These are phyloP conservation scores for Prionailurus bengalensis DNA, from an alignment of 2,113 vertebrate genomes.

Conservation along the genomic window DNA sequence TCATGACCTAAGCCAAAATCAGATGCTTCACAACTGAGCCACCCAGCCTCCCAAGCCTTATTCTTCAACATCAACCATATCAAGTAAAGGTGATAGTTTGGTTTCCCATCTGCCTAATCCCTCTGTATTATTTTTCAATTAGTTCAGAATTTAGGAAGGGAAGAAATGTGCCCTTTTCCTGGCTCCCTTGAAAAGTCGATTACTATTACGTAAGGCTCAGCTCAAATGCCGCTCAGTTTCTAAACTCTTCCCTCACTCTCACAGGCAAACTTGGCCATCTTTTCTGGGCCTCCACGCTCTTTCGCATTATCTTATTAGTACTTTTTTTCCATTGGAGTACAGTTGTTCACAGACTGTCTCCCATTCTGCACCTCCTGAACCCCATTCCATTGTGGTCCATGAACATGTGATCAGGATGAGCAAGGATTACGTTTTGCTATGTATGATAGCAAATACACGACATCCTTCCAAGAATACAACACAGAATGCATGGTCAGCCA, in stretches of 20 bases:
- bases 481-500: fast-evolving
- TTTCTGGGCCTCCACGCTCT: neutral
- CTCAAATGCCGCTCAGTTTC: neutral
- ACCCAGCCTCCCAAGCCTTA: neutral
- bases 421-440: neutral
- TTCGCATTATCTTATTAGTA: neutral
- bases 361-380: neutral
- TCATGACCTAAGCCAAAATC: too few relatives aligned
- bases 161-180: neutral
- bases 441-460: neutral
- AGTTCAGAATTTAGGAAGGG: constrained; percentile 20
- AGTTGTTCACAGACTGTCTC: neutral
- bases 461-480: neutral
- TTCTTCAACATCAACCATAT: neutral
- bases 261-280: neutral
- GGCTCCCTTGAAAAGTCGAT: neutral
- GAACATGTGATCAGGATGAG: neutral
- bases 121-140: constrained; percentile 34
- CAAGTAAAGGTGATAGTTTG: neutral
- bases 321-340: neutral
- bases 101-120: neutral
- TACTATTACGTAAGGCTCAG: neutral
- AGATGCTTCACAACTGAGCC: too few relatives aligned
- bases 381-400: neutral
- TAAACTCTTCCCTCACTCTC: neutral